Base-by-base conservation (phyloP, 2,797 vertebrate genomes). In the Lacerta agilis region DNA sequence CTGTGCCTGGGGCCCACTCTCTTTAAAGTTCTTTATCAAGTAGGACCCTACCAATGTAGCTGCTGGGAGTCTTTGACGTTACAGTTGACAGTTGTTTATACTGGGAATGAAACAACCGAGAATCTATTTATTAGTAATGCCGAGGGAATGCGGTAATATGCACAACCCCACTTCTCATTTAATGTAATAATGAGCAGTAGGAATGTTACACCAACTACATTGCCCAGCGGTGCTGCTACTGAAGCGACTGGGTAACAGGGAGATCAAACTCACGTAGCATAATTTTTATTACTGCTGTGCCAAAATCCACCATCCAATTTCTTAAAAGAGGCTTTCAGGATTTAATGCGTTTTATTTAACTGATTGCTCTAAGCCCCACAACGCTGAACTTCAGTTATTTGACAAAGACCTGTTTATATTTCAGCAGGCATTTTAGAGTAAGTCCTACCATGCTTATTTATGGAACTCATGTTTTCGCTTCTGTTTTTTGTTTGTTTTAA, bases 21-120 rank as follows among this genome's bases (percentile, higher is more conserved):
- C 88, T 93, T 88, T 23, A 27, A 91, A 92, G 87, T 73, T 66
- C 11, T 79, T 29, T 45, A 23, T 77, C 90, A 89, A 82, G 0
- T 41, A 3, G 25, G 23, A 79, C 86, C 86, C 77, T 76, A 86
- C 79, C 77, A 76, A 82, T 43, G 18, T 69, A 76, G 86, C 45
- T 88, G 9, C 3, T 79, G 83, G 92, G 83, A 85, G 76, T 87
- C 69, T 72, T 79, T 41, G 45, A 9, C 79, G 58, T 79, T 82
- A 88, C 36, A 45, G 73, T 29, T 89, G 88, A 85, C 89, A 87
- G 82, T 82, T 87, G 86, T 87, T 87, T 85, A 76, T 85, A 90
- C 45, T 71, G n/a, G 2, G 66, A 82, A 82, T 72, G 72, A 81
- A 87, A 66, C 23, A 89, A 66, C 18, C 3, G 76, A 73, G 72